Base-by-base conservation (phyloP, 2,113 vertebrate species). In the Cinclus mexicanus region DNA sequence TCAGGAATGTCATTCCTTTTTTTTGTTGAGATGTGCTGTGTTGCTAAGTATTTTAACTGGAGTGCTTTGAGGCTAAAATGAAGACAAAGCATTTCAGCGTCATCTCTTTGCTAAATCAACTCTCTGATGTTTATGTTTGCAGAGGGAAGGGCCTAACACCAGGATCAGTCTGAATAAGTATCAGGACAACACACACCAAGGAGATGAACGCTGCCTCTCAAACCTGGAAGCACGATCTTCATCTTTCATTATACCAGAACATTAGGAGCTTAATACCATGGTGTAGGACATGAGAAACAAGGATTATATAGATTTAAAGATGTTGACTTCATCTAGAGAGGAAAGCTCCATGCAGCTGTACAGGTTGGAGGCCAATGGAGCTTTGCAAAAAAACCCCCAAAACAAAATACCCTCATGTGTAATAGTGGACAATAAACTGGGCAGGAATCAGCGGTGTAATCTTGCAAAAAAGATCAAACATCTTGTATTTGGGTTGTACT, bases 381-480 rank as follows among this genome's bases (percentile, higher is more conserved):
- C 20, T 57, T 83, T 85, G 22, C 3, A n/a, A 53, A 65, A 88
- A 28, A 46, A 65, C 35, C 35, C 35, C 35, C 7, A 31, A 3
- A 28, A 14, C 5, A 11, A n/a, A n/a, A 5, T 1, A 2, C 0
- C 7, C 15, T 14, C 0, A 1, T 75, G 15, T 20, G 16, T 64
- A 49, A 13, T 55, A 11, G 9, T 10, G 24, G 11, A n/a, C 28
- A 53, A 25, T 6, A 70, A 70, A 53, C 17, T 29, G 12, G n/a
- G 23, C 18, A 53, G 31, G 60, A 70, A 78, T 50, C 26, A 80
- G 12, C n/a, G 57, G 16, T 14, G 6, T 28, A 10, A 13, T 57
- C 10, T 57, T 77, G 14, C 6, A 69, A 24, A 78, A 44, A 71
- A 46, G 7, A 18, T 70, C 5, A 55, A 63, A 37, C 8, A 24